These are phyloP conservation scores for Xanthorhoe designata DNA, from an alignment of 2,888 invertebrate genomes.

Conservation along the genomic window DNA sequence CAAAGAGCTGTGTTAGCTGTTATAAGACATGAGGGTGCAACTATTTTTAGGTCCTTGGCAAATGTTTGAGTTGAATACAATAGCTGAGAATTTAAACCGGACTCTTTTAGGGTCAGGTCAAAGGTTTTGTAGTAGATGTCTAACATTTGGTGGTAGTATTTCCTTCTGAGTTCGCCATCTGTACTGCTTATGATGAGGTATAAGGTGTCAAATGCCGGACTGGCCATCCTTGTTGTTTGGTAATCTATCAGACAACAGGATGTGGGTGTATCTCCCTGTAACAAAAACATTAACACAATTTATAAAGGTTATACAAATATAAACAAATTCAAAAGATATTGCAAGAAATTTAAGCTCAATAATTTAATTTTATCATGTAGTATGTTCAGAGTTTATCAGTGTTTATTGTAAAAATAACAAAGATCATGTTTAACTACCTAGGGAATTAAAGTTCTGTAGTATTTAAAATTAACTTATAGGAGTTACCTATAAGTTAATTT, in stretches of 20 bases:
- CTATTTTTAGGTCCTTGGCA: slow-evolving; percentile 63
- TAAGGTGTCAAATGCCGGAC: slow-evolving; percentile 71
- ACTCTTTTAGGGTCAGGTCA: slow-evolving; percentile 47
- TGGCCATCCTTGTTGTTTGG: slow-evolving; percentile 68
- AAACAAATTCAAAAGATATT: neutral
- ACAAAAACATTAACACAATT: slow-evolving; percentile 37
- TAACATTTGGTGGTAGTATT: slow-evolving; percentile 57
- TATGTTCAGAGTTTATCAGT: too few relatives aligned
- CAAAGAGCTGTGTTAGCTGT: slow-evolving; percentile 75
- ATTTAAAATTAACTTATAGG: too few relatives aligned
- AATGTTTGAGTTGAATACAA: slow-evolving; percentile 63
- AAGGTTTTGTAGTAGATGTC: slow-evolving; percentile 66
- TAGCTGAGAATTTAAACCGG: slow-evolving; percentile 48
- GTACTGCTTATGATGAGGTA: slow-evolving; percentile 73
- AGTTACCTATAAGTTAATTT: neutral
- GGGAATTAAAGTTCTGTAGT: neutral
- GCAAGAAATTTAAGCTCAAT: neutral
- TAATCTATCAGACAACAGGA: slow-evolving; percentile 76
- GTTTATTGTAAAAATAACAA: neutral
- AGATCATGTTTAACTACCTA: neutral
- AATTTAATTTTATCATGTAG: neutral
- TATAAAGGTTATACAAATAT: neutral
- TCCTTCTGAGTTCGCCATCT: slow-evolving; percentile 53
- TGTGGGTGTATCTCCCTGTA: slow-evolving; percentile 61
- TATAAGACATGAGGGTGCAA: slow-evolving; percentile 70